Percentiles rank a stretch among this genome's conserved stretches.
phyloP scores from a whole-genome alignment of 1,140 invertebrate genomes.

The Drosophila sechellia region DNA sequence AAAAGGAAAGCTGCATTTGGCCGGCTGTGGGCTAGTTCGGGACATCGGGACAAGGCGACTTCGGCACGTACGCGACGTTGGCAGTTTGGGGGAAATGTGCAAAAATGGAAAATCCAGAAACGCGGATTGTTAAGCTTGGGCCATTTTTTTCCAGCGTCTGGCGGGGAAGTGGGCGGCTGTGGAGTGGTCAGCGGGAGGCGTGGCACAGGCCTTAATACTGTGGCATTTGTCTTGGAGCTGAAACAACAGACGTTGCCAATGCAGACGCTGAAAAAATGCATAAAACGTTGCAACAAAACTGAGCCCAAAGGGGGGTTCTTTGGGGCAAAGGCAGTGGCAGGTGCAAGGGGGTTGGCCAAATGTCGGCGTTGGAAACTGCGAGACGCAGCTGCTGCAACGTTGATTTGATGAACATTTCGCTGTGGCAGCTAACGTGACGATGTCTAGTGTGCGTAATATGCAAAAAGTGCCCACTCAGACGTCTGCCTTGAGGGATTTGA shows the following conservation, averaged over 20 bases:
- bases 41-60: conserved; percentile 61
- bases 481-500: conserved; percentile 75
- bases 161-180: conserved; percentile 17
- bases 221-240: conserved; percentile 79
- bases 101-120: conserved; percentile 61
- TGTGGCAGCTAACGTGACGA: conserved; percentile 67
- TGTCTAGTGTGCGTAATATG: conserved; percentile 77
- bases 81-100: conserved; percentile 4
- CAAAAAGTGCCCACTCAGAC: conserved; percentile 71
- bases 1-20: conserved; percentile 63
- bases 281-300: conserved; percentile 82
- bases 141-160: conserved; percentile 70
- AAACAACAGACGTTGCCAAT: conserved; percentile 75
- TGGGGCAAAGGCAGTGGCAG: conserved; percentile 10
- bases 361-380: not conserved
- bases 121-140: conserved; percentile 81
- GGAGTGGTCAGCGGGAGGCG: conserved; percentile 7
- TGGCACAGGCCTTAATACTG: conserved; percentile 72
- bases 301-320: conserved; percentile 12
- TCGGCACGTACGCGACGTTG: conserved; percentile 59
- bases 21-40: conserved; percentile 45
- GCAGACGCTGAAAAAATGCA: conserved; percentile 80
- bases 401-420: conserved; percentile 79
- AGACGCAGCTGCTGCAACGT: conserved; percentile 73
- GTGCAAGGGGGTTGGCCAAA: conserved; percentile 2